phyloP scores from a whole-genome alignment of 30 jellyfish, hydroid and myxozoan species.

The Rhopilema esculentum region DNA sequence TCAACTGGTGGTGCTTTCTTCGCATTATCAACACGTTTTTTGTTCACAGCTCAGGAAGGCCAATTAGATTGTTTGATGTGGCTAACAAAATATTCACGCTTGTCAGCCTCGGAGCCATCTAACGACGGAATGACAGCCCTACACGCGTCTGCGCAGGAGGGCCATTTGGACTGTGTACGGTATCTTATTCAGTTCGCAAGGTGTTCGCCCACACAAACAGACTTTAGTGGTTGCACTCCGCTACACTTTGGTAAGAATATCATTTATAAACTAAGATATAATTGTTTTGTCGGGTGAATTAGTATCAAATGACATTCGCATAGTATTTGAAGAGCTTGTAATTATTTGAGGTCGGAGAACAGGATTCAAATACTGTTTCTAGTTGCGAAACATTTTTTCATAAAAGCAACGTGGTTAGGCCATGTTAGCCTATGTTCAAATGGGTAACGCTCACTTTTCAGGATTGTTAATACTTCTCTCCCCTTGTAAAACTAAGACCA shows the following conservation, averaged over 20 bases:
- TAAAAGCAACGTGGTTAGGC: too few species aligned
- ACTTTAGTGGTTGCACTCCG: slow-evolving; percentile 82
- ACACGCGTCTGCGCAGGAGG: slow-evolving; percentile 96
- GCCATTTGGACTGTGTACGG: slow-evolving; percentile 87
- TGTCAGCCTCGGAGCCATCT: slow-evolving; percentile 61
- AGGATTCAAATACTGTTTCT: too few species aligned
- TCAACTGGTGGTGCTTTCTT: too few species aligned
- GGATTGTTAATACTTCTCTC: too few species aligned
- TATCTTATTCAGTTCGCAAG: slow-evolving; percentile 75
- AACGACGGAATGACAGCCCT: slow-evolving; percentile 89
- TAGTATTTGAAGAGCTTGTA: too few species aligned
- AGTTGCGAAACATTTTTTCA: too few species aligned
- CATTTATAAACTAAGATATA: not conserved
- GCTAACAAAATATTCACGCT: slow-evolving; percentile 73
- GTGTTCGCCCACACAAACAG: slow-evolving; percentile 50
- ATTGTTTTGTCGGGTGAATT: too few species aligned
- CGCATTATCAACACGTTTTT: not conserved
- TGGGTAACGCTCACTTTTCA: too few species aligned
- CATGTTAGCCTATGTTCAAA: too few species aligned
- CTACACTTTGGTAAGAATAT: slow-evolving; percentile 83
- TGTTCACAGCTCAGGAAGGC: slow-evolving; percentile 86
- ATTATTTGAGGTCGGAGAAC: too few species aligned
- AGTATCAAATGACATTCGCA: too few species aligned
- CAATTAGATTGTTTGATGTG: slow-evolving; percentile 90
- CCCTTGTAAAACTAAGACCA: too few species aligned